Conservation (phyloP, 2,113 vertebrate genomes). For the Pandion haliaetus region DNA sequence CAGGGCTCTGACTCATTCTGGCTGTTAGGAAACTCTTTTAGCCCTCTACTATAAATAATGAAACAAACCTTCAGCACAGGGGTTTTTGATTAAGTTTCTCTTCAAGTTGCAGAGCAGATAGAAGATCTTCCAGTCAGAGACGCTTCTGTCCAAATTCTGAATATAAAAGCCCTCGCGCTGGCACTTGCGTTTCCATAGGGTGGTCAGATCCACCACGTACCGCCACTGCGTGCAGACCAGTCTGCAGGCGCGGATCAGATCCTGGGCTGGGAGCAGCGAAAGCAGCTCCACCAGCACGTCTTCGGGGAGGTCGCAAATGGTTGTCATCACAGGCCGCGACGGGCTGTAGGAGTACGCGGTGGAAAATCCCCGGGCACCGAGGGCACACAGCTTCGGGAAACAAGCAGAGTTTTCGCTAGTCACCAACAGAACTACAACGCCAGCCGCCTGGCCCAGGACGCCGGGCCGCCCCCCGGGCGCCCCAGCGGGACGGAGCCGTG, state of each 20-base stretch:
- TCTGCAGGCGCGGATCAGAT: constrained; percentile 66
- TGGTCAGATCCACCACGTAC: constrained; percentile 68
- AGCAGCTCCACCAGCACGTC: constrained; percentile 75
- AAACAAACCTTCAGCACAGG: constrained; percentile 72
- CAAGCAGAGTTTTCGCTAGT: rapidly evolving
- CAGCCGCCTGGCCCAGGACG: not conserved
- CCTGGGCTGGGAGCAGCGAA: constrained; percentile 61
- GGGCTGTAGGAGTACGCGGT: rapidly evolving
- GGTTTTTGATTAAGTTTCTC: constrained; percentile 76
- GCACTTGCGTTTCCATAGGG: constrained; percentile 78
- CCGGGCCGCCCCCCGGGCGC: too few relatives aligned
- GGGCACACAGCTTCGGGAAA: not conserved
- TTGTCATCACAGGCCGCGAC: not conserved
- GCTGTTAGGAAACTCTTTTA: not conserved
- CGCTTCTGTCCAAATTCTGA: not conserved
- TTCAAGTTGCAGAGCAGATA: constrained; percentile 64
- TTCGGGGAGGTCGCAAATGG: constrained; percentile 64
- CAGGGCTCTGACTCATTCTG: not conserved
- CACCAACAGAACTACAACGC: rapidly evolving
- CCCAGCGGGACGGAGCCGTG: not conserved
- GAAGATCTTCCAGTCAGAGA: constrained; percentile 73
- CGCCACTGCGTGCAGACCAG: constrained; percentile 74
- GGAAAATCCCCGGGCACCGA: too few relatives aligned
- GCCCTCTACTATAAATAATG: not conserved
- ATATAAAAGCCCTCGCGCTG: constrained; percentile 57